Percentiles rank a stretch among this genome's conserved stretches.
These are phyloP conservation scores for Drosophila anomelani DNA, from an alignment of 2,888 invertebrate genomes.

Conservation along the genomic window DNA sequence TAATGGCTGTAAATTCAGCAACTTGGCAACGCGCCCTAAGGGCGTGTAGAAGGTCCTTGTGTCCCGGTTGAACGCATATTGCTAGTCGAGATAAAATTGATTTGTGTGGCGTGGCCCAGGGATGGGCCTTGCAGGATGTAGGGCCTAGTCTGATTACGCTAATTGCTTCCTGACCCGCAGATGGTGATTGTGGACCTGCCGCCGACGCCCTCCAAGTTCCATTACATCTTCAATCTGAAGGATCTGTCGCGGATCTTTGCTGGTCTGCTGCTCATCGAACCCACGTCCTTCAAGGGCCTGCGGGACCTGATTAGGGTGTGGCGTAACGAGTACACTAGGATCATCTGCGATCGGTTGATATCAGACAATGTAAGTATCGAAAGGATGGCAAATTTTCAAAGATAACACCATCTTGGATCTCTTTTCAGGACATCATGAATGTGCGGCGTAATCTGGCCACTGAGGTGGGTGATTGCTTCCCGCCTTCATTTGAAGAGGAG, in stretches of 20 bases:
- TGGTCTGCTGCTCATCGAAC: conserved; percentile 91
- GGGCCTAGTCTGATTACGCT: conserved; percentile 41
- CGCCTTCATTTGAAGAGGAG: conserved; percentile 72
- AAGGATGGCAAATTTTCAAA: too few species aligned
- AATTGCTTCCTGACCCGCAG: conserved; percentile 84
- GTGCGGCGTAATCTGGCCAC: conserved; percentile 87
- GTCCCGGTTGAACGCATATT: conserved; percentile 74
- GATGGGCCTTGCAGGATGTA: conserved; percentile 9
- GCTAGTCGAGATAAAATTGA: conserved; percentile 80
- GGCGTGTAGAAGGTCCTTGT: conserved; percentile 44
- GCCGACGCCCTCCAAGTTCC: conserved; percentile 96
- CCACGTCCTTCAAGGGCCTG: conserved; percentile 88
- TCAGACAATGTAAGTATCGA: conserved; percentile 85
- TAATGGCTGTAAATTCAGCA: conserved; percentile 75
- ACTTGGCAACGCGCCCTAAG: conserved; percentile 39
- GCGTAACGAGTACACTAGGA: conserved; percentile 95
- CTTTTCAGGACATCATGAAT: conserved; percentile 87
- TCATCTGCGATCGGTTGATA: conserved; percentile 94
- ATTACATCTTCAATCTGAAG: conserved; percentile 96
- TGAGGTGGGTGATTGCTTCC: conserved; percentile 86
- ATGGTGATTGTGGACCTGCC: conserved; percentile 91
- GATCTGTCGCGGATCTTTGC: conserved; percentile 94
- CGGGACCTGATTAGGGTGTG: conserved; percentile 93
- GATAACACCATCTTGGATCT: not conserved
- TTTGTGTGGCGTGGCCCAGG: conserved; percentile 69